Evolutionary conservation across 2,888 invertebrate genomes (phyloP), one percentile per base, ranked within the genome.

Genomic region (Antitype chi): DNA sequence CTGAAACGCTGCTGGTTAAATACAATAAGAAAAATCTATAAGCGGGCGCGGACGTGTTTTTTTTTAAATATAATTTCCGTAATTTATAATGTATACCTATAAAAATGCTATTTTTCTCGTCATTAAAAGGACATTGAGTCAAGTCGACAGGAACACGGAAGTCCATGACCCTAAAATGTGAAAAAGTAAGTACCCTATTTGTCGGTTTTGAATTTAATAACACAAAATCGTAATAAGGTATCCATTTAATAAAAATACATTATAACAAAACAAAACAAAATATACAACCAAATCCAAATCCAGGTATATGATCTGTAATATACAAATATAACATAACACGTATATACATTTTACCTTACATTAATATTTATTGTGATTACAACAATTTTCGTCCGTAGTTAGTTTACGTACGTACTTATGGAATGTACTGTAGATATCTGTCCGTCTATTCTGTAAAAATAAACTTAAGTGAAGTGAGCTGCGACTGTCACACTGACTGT

Each of bases 211-310:
- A 38, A 17, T 53, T 43, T 8, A 78, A 32, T 38, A 80, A 80
- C 28, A 63, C 52, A 43, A 70, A 55, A 57, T 60, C 32, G 55
- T n/a, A 23, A 68, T 59, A 78, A 70, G 23, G 25, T 71, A 74
- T 85, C 11, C 17, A 66, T 85, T 85, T 87, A 85, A 74, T 87
- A 2, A 74, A 72, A 79, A 85, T 85, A 73, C 62, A 70, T 79
- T 76, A 63, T 57, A 76, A 67, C 43, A 76, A 69, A 84, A 67
- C 43, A 76, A 69, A 84, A 74, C 52, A 64, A 87, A 78, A 82
- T 87, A 78, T 76, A 87, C 80, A 87, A 80, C 80, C 80, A 74
- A 55, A 53, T 75, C 74, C 67, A 73, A 78, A 87, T 78, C 25
- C n/a, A 47, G n/a, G 55, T 74, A 78, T 8, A 87, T 72, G 64